A percentile compares a stretch with the other conserved stretches of the same genome.
phyloP scores from a whole-genome alignment of 1,140 invertebrate species.

The Muscidifurax raptorellus region DNA sequence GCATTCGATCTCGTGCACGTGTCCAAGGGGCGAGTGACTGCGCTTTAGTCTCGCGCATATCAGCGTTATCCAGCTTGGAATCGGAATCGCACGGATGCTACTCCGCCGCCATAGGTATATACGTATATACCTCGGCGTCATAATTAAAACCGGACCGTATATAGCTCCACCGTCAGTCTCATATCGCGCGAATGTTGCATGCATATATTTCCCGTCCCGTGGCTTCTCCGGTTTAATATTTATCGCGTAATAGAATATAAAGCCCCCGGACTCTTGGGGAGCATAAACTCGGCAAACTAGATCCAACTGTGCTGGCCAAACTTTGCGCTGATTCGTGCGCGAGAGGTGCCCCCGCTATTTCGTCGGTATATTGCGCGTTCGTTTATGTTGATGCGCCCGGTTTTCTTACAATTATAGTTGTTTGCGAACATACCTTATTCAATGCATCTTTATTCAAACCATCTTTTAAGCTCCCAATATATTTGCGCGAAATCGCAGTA shows the following conservation, averaged over 20 bases:
- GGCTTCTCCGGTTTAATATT: conserved; percentile 64
- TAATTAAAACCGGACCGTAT: conserved; percentile 30
- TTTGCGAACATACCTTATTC: no score
- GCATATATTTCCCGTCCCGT: background rate
- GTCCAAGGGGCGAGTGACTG: conserved; percentile 8
- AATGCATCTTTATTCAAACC: no score
- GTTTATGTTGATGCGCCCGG: no score
- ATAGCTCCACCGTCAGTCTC: background rate
- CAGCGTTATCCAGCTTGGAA: conserved; percentile 31
- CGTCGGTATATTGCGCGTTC: no score
- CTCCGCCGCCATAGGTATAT: background rate
- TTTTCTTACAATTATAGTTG: no score
- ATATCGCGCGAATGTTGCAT: conserved; percentile 3
- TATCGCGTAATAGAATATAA: conserved; percentile 69
- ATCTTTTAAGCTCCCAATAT: no score
- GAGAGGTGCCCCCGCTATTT: background rate
- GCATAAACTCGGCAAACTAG: conserved; percentile 69
- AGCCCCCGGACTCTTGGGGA: conserved; percentile 44
- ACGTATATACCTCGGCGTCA: background rate
- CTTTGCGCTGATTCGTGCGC: conserved; percentile 5
- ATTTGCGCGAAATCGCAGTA: background rate
- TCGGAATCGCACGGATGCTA: conserved; percentile 31
- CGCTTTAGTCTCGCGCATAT: background rate
- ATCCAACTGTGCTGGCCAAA: conserved; percentile 64
- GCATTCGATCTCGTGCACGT: conserved; percentile 17